Percentiles rank a stretch among this genome's conserved stretches.
These are phyloP conservation scores for Argya squamiceps DNA, from an alignment of 2,797 vertebrate genomes.

Conservation along the genomic window DNA sequence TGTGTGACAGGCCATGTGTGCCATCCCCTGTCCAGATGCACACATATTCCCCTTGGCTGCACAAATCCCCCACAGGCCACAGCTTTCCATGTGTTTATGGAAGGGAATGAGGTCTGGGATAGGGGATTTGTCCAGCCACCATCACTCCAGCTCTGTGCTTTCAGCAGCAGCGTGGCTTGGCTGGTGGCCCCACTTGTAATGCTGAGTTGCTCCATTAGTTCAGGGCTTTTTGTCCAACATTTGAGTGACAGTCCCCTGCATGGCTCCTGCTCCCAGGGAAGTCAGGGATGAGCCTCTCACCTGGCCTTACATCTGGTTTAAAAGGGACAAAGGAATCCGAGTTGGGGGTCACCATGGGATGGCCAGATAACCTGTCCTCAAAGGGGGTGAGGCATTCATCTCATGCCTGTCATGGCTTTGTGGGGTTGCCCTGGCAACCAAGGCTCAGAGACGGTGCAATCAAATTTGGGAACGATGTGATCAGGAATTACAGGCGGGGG, in stretches of 20 bases:
- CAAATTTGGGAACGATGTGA: slow-evolving; percentile 42
- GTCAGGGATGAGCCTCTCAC: neutral
- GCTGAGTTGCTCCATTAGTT: neutral
- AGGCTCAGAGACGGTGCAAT: neutral
- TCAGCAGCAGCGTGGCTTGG: neutral
- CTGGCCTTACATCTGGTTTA: neutral
- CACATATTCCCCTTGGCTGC: neutral
- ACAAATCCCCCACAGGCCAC: neutral
- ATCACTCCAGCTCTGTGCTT: neutral
- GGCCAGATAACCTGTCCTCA: neutral
- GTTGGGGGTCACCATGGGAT: neutral
- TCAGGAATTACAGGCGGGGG: slow-evolving; percentile 44
- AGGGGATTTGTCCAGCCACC: neutral
- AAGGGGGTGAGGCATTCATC: neutral
- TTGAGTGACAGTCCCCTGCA: neutral
- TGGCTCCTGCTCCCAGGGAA: fast-evolving
- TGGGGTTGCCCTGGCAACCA: slow-evolving; percentile 60
- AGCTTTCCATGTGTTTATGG: neutral
- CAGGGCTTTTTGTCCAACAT: neutral
- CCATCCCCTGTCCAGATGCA: neutral
- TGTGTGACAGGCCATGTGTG: neutral
- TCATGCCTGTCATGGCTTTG: neutral
- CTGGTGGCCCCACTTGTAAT: neutral
- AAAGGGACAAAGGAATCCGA: neutral
- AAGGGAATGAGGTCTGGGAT: neutral